Conservation (phyloP, 2,888 invertebrate genomes). For the Lordiphosa andalusiaca region DNA sequence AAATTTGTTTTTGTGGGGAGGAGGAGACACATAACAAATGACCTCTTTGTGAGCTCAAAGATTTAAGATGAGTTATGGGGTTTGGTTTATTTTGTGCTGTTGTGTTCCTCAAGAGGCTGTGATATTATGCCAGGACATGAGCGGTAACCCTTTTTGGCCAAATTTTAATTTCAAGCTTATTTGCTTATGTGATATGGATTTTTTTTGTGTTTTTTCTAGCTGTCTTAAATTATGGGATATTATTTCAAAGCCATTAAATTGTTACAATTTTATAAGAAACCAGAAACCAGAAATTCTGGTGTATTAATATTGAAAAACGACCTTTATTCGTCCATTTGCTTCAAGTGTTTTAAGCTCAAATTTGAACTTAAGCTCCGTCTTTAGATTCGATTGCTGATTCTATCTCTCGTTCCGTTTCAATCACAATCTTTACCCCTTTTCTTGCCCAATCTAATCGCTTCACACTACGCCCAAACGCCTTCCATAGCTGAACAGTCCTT, state of each 20-base stretch:
- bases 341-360: too few species aligned
- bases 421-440: neutral
- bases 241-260: too few species aligned
- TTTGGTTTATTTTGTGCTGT: slow-evolving; percentile 10
- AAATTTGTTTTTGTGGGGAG: slow-evolving; percentile 4
- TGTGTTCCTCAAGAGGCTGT: slow-evolving; percentile 12
- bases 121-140: slow-evolving; percentile 62
- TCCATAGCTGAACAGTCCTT: slow-evolving; percentile 21
- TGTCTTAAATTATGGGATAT: too few species aligned
- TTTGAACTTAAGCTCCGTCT: neutral
- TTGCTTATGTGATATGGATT: slow-evolving; percentile 1
- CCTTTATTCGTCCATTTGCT: too few species aligned
- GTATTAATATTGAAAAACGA: too few species aligned
- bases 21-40: slow-evolving; percentile 57
- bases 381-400: neutral
- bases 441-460: slow-evolving; percentile 37
- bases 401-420: neutral
- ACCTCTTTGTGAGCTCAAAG: slow-evolving; percentile 42
- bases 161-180: slow-evolving; percentile 16
- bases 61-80: slow-evolving; percentile 57
- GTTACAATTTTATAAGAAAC: too few species aligned
- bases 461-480: slow-evolving; percentile 52
- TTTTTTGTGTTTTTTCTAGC: too few species aligned
- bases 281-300: too few species aligned
- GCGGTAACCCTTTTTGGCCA: slow-evolving; percentile 50